Evolutionary conservation across 2,888 invertebrate species (phyloP), one percentile per base, ranked within the genome.

Genomic region (Eumerus sabulonum): DNA sequence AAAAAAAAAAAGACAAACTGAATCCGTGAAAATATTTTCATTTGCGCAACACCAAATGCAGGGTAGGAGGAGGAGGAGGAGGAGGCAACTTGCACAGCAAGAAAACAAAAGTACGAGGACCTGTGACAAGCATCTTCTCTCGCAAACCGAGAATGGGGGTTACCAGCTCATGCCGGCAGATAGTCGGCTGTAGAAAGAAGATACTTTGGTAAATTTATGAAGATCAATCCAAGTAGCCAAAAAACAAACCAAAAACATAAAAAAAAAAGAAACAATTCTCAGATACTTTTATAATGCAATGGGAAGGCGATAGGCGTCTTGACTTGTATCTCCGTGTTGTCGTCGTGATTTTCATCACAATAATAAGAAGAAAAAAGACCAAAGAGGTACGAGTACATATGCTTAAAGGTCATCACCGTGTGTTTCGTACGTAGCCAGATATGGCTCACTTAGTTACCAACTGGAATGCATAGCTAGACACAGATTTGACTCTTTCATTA

Each of bases 291-390:
- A n/a, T n/a, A 54, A 68, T 76, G 64, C 64, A 63, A 12, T 47
- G 47, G 12, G 1, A 18, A 18, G 18, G 51, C 53, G 64, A 76
- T 71, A 66, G 64, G 42, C 16, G 40, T 45, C 45, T 9, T 71
- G 64, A 38, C 59, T 72, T 60, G 60, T 27, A 50, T 64, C 56
- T 64, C 38, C 48, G 59, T 64, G 51, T 50, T 51, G 53, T 48
- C 17, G 79, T 79, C 74, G 79, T 79, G 79, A 74, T 74, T 79
- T 79, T 70, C 79, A 79, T 74, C 79, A 79, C 79, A 70, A 7
- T 7, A 27, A 27, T 7, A 27, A 27, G 3, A 27, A 7, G 2
- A 27, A 2, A 7, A n/a, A n/a, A n/a, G n/a, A n/a, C n/a, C n/a
- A n/a, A n/a, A 74, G 73, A 79, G 73, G 63, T 67, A 67, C 77